Evolutionary conservation across 2,797 vertebrate genomes (phyloP).

Genomic region (Calcarius lapponicus): DNA sequence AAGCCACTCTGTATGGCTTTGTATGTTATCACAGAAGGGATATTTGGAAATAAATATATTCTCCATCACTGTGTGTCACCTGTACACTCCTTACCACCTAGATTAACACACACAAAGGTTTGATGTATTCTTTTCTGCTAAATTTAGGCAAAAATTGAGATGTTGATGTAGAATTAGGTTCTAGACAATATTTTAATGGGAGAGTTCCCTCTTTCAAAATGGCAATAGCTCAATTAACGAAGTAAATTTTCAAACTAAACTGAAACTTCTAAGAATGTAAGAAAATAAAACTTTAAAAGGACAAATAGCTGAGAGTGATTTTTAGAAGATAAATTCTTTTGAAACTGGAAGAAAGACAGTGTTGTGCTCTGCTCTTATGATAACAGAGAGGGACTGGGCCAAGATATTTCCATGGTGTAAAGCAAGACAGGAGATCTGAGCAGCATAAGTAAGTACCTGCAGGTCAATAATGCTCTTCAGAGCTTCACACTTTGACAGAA

Average conservation of each 20-base stretch:
- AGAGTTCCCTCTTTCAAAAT: not conserved
- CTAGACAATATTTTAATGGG: not conserved
- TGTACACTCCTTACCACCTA: not conserved
- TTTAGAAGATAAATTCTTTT: not conserved
- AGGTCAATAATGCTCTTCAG: not conserved
- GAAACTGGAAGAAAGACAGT: not conserved
- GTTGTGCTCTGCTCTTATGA: not conserved
- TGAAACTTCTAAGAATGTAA: not conserved
- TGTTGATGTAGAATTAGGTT: not conserved
- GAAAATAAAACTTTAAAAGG: not conserved
- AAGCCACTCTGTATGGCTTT: no score
- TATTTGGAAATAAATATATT: not conserved
- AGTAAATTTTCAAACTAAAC: not conserved
- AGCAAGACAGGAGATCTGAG: not conserved
- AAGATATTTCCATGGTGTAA: not conserved
- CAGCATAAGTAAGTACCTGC: not conserved
- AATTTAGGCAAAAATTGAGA: not conserved
- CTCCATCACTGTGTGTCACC: not conserved
- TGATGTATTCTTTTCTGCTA: not conserved
- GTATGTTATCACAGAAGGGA: not conserved
- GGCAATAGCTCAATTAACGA: not conserved
- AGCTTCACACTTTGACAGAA: not conserved
- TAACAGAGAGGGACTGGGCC: not conserved
- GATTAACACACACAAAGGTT: not conserved
- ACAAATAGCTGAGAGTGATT: not conserved